Conservation (phyloP, 2,888 invertebrate genomes). For the Xestia xanthographa region DNA sequence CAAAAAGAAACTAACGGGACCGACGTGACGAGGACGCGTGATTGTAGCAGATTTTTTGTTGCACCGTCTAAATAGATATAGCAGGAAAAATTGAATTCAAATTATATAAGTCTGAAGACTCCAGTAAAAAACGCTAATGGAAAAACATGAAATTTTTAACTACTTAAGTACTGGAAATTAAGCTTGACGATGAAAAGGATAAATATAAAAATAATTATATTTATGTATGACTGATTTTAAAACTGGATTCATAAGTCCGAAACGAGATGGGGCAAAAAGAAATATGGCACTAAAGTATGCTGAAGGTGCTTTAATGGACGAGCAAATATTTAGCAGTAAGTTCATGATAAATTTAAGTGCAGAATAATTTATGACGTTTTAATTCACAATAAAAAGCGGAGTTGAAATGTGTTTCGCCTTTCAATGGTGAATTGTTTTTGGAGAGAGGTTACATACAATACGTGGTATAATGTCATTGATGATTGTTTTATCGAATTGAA, state of each 20-base stretch:
- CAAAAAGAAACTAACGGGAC: constrained; percentile 82
- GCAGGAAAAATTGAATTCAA: constrained; percentile 30
- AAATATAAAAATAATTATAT: constrained; percentile 33
- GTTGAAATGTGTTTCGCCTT: constrained; percentile 64
- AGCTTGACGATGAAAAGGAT: neutral
- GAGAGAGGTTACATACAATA: constrained; percentile 29
- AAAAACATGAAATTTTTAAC: constrained; percentile 22
- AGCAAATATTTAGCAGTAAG: constrained; percentile 67
- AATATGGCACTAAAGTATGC: constrained; percentile 71
- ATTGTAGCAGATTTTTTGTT: constrained; percentile 70
- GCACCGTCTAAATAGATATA: constrained; percentile 47
- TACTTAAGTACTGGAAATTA: constrained; percentile 5
- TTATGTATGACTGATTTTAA: constrained; percentile 54
- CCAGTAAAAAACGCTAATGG: constrained; percentile 22
- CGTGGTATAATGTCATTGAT: constrained; percentile 24
- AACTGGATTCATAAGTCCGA: constrained; percentile 53
- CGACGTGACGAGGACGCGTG: constrained; percentile 64
- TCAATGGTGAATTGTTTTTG: constrained; percentile 56
- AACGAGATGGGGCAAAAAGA: constrained; percentile 63
- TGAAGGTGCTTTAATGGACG: constrained; percentile 71
- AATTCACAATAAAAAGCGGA: constrained; percentile 76
- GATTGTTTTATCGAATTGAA: constrained; percentile 22
- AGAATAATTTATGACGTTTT: constrained; percentile 81
- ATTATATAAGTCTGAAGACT: constrained; percentile 22
- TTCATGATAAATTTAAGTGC: constrained; percentile 75